phyloP scores from a whole-genome alignment of 2,113 vertebrate species.

The Podocnemis expansa region DNA sequence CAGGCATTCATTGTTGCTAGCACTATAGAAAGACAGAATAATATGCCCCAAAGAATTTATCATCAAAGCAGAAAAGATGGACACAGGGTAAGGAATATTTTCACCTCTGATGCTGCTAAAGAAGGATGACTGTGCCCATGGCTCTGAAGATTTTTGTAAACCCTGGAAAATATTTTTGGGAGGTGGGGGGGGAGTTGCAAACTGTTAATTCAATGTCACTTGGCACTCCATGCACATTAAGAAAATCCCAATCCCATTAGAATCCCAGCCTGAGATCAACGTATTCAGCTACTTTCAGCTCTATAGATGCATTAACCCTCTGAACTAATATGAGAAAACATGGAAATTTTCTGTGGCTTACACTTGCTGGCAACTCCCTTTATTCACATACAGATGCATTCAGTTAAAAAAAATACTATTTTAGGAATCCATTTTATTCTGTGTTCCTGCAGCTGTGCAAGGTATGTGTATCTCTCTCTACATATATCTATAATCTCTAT shows the following conservation, averaged over 20 bases:
- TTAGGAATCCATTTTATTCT: conserved; percentile 47
- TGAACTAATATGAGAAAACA: conserved; percentile 15
- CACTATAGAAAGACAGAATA: neutral
- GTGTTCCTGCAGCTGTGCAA: conserved; percentile 54
- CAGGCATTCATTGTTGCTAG: accelerated
- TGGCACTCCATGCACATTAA: neutral
- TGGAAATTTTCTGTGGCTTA: conserved; percentile 11
- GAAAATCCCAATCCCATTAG: neutral
- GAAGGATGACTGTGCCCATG: neutral
- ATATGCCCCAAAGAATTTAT: accelerated
- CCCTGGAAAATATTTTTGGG: neutral
- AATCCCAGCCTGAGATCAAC: conserved; percentile 49
- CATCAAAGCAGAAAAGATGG: neutral
- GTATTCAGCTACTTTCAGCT: neutral
- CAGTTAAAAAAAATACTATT: neutral
- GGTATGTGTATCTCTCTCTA: neutral
- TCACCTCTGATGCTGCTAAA: neutral
- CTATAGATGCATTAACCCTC: neutral
- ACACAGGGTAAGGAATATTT: neutral
- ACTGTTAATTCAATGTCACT: neutral
- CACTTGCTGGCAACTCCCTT: conserved; percentile 57
- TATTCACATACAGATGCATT: conserved; percentile 54
- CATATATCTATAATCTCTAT: neutral
- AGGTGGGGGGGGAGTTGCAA: neutral
- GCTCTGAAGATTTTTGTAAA: neutral